A percentile compares a stretch with the other conserved stretches of the same genome.
Evolutionary conservation across 2,888 invertebrate genomes (phyloP).

Genomic region (Gandaritis pyraliata): DNA sequence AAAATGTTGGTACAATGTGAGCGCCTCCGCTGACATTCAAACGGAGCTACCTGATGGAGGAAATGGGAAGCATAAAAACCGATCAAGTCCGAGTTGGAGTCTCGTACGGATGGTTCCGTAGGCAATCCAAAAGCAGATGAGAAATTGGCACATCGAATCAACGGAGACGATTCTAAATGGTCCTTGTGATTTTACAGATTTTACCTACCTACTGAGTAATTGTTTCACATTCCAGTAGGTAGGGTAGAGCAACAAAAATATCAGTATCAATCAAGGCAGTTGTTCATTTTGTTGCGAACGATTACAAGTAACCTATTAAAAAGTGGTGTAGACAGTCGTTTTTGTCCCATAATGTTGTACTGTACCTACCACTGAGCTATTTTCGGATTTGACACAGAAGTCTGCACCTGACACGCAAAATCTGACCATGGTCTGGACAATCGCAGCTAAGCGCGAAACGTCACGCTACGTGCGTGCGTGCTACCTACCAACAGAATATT

Average conservation of each 20-base stretch:
- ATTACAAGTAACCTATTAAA: no score
- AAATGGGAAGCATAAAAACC: conserved; percentile 10
- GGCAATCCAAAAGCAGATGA: not conserved
- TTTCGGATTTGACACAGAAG: conserved; percentile 26
- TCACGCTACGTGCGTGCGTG: conserved; percentile 37
- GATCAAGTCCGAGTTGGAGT: not conserved
- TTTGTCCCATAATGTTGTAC: not conserved
- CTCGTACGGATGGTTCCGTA: not conserved
- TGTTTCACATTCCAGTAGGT: no score
- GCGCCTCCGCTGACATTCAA: conserved; percentile 65
- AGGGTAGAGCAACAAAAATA: no score
- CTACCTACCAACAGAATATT: no score
- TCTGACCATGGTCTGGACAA: conserved; percentile 37
- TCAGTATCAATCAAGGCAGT: no score
- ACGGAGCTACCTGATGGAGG: conserved; percentile 4
- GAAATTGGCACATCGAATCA: no score
- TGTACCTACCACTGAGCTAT: not conserved
- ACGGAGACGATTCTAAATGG: no score
- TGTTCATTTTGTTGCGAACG: no score
- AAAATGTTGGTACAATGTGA: conserved; percentile 54
- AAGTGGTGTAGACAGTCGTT: not conserved
- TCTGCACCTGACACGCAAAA: conserved; percentile 36
- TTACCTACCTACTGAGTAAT: no score
- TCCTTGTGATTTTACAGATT: no score
- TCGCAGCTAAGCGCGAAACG: conserved; percentile 32